Percentiles rank a stretch among this genome's conserved stretches.
Evolutionary conservation across 2,797 vertebrate genomes (phyloP).

Genomic region (Manis crassicaudata): DNA sequence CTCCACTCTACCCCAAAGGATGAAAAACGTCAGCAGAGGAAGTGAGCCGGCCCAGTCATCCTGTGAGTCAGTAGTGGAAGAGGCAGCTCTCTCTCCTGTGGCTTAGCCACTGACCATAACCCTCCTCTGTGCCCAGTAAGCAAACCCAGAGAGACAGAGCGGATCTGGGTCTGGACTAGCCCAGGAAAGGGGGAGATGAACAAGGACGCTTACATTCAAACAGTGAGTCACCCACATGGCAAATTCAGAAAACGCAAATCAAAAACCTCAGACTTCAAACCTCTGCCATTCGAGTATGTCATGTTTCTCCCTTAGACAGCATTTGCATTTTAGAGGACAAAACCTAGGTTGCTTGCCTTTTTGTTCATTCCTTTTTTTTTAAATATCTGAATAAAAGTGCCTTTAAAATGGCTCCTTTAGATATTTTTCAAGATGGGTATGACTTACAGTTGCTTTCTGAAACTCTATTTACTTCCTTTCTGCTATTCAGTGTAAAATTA

Average conservation of each 20-base stretch:
- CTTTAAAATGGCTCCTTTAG: constrained; percentile 5
- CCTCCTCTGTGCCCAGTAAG: background rate
- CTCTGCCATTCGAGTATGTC: background rate
- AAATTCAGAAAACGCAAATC: background rate
- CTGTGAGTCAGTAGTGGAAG: constrained; percentile 53
- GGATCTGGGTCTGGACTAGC: background rate
- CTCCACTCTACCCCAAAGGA: background rate
- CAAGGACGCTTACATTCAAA: background rate
- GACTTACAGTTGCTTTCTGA: background rate
- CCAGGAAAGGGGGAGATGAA: background rate
- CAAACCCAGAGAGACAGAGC: background rate
- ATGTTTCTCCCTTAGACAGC: background rate
- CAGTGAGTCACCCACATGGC: background rate
- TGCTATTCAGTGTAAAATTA: background rate
- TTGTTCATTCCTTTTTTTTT: background rate
- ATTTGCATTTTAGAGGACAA: background rate
- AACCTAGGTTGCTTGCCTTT: background rate
- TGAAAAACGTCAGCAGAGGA: constrained; percentile 36
- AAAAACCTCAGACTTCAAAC: background rate
- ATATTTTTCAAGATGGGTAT: background rate
- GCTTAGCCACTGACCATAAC: background rate
- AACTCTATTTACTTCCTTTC: constrained; percentile 28
- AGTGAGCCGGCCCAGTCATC: constrained; percentile 30
- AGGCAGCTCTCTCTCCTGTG: background rate
- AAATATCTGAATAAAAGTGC: background rate